Evolutionary conservation across 2,888 invertebrate species (phyloP).

Genomic region (Watsonalla binaria): DNA sequence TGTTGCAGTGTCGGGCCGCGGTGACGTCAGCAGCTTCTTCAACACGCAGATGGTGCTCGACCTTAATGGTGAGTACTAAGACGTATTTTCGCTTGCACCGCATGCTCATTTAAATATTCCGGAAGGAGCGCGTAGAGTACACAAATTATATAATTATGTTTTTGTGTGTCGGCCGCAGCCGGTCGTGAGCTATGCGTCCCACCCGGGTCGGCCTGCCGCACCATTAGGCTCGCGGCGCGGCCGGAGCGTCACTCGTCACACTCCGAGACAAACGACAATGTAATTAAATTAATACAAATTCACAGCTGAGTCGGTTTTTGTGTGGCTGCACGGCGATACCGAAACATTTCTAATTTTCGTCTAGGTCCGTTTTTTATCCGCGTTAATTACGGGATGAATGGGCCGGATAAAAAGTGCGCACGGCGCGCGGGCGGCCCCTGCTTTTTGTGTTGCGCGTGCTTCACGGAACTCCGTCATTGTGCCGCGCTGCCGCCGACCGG

Average conservation of each 20-base stretch:
- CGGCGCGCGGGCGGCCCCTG: slow-evolving; percentile 21
- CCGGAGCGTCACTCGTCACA: slow-evolving; percentile 22
- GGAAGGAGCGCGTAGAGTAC: slow-evolving; percentile 23
- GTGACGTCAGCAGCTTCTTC: slow-evolving; percentile 71
- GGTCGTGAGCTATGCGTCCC: not conserved
- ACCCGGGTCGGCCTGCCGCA: not conserved
- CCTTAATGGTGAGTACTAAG: slow-evolving; percentile 63
- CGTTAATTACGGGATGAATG: slow-evolving; percentile 73
- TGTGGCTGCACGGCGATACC: slow-evolving; percentile 44
- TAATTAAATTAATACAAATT: slow-evolving; percentile 69
- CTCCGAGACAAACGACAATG: slow-evolving; percentile 50
- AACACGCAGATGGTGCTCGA: slow-evolving; percentile 75
- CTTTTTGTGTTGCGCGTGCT: slow-evolving; percentile 58
- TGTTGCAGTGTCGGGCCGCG: slow-evolving; percentile 71
- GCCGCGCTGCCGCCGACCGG: slow-evolving; percentile 6
- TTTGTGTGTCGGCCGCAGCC: slow-evolving; percentile 21
- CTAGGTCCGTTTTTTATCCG: slow-evolving; percentile 60
- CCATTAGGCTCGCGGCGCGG: not conserved
- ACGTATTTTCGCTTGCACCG: slow-evolving; percentile 11
- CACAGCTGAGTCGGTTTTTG: slow-evolving; percentile 51
- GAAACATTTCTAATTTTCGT: slow-evolving; percentile 70
- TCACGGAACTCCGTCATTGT: slow-evolving; percentile 38
- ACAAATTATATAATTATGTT: slow-evolving; percentile 42
- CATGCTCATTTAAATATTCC: slow-evolving; percentile 34
- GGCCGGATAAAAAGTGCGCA: slow-evolving; percentile 32